A percentile compares a stretch with the other conserved stretches of the same genome.
phyloP scores from a whole-genome alignment of 2,113 vertebrate species.

The Triplophysa tibetana region DNA sequence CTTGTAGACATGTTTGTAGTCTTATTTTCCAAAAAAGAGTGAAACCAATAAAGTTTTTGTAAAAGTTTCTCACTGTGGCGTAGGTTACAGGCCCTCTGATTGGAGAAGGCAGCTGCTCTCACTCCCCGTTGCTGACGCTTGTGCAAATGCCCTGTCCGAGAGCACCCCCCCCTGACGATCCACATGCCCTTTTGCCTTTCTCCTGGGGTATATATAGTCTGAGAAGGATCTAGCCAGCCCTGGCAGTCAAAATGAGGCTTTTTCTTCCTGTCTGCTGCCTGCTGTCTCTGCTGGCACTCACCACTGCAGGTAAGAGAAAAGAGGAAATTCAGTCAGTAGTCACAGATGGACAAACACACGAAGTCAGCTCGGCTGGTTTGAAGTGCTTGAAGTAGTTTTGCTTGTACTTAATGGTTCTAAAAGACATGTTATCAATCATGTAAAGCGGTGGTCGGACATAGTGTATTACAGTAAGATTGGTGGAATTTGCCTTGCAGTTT shows the following conservation, averaged over 20 bases:
- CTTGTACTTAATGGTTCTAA: not conserved
- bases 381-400: not conserved
- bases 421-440: not conserved
- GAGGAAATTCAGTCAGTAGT: too few species aligned
- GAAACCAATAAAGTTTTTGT: not conserved
- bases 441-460: not conserved
- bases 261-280: constrained; percentile 61
- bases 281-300: constrained; percentile 65
- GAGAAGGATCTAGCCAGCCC: constrained; percentile 57
- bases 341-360: not conserved
- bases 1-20: too few species aligned
- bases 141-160: constrained; percentile 49
- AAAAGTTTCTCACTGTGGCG: not conserved
- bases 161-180: constrained; percentile 49
- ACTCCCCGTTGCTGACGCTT: constrained; percentile 56
- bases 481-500: not conserved
- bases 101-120: constrained; percentile 62
- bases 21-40: not conserved
- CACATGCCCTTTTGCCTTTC: constrained; percentile 65
- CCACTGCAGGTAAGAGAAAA: constrained; percentile 65
- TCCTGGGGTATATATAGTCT: constrained; percentile 68
- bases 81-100: constrained; percentile 58
- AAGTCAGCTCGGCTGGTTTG: not conserved
- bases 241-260: constrained; percentile 73
- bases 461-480: not conserved